Evolutionary conservation across 2,888 invertebrate genomes (phyloP), one percentile per base, ranked within the genome.

Genomic region (Amphimallon solstitiale): DNA sequence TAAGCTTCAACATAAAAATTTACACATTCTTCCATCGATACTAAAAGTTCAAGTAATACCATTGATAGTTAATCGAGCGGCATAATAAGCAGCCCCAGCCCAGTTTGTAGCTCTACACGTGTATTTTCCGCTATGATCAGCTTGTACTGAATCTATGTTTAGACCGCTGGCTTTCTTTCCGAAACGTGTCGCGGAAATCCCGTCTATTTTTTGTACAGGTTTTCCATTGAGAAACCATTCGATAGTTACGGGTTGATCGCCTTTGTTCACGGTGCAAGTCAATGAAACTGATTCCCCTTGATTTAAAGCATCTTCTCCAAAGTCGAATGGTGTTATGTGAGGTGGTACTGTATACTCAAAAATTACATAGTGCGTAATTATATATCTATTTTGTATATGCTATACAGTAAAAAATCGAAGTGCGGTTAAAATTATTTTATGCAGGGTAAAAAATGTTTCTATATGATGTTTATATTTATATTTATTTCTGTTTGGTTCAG

Each of bases 221-320:
- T 85, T 84, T 75, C 88, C 88, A 78, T 90, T 88, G 79, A 89
- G 87, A 76, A 60, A 56, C 52, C 49, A 65, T 23, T 65, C 51
- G 10, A 65, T 49, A 67, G 86, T 85, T 51, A 94, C 84, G 3
- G 94, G 93, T 76, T 88, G 86, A 81, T 94, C 94, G 65, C 94
- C 92, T 80, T 92, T 91, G 75, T 87, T 87, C 52, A 91, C 86
- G 51, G 89, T 88, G 80, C 92, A 92, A 67, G 88, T 86, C 68
- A 90, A 86, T 48, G 90, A 89, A 45, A 90, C 89, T 83, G 89
- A 87, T 75, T 92, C 91, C 61, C 90, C 90, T 75, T 90, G 89
- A 77, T 91, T 91, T 14, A 90, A 88, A 64, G 89, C 87, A 40
- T 83, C 83, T 60, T 88, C 88, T 69, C 88, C 88, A 75, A 90